Evolutionary conservation across 1,140 invertebrate species (phyloP).

Genomic region (Hetaerina americana): DNA sequence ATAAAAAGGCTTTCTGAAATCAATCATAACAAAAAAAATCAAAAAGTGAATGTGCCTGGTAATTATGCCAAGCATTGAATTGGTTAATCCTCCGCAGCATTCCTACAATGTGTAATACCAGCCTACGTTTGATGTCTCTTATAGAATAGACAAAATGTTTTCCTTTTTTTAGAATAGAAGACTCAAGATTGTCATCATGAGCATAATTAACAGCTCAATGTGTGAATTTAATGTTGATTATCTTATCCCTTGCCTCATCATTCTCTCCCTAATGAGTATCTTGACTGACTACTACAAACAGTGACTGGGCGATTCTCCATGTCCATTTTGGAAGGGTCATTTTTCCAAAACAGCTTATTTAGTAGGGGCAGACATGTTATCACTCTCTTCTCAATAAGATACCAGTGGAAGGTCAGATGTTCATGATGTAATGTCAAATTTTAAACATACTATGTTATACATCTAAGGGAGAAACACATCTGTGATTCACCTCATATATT

Average conservation of each 20-base stretch:
- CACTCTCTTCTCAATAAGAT: background rate
- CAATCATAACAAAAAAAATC: too few relatives aligned
- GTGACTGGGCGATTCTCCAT: background rate
- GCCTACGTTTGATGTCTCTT: background rate
- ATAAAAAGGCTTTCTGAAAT: too few relatives aligned
- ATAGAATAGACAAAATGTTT: background rate
- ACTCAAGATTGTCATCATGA: background rate
- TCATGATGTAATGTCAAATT: too few relatives aligned
- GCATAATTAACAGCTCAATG: background rate
- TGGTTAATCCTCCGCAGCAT: background rate
- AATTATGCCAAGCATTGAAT: background rate
- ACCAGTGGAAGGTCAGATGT: background rate
- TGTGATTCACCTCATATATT: background rate
- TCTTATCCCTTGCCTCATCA: background rate
- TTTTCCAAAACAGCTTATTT: too few relatives aligned
- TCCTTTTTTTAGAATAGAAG: background rate
- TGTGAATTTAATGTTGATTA: background rate
- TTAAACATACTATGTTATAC: background rate
- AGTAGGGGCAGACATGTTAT: too few relatives aligned
- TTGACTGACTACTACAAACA: background rate
- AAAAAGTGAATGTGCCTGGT: too few relatives aligned
- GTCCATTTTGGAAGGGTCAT: background rate
- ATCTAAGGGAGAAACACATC: background rate
- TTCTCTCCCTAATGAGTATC: background rate
- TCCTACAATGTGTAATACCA: background rate